Percentiles rank a stretch among this genome's conserved stretches.
Evolutionary conservation across 2,888 invertebrate genomes (phyloP).

Genomic region (Sturmia bella): DNA sequence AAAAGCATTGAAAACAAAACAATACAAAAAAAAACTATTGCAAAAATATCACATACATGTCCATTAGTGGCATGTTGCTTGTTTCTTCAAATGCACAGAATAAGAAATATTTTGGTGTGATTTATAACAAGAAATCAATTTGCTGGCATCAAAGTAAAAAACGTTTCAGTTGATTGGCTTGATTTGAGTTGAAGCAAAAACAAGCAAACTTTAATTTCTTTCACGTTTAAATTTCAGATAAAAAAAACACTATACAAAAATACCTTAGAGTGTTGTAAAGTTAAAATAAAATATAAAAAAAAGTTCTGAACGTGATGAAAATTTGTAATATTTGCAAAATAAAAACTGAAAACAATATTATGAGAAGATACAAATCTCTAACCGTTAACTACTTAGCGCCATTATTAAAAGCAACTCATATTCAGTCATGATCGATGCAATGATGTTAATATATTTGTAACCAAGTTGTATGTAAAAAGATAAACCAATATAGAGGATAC

Average conservation of each 20-base stretch:
- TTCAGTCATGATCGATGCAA: too few species aligned
- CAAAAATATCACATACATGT: constrained; percentile 53
- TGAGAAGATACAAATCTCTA: constrained; percentile 13
- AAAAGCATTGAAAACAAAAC: constrained; percentile 2
- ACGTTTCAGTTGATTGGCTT: constrained; percentile 45
- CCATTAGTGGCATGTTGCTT: constrained; percentile 58
- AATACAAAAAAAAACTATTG: constrained; percentile 3
- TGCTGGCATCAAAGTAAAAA: constrained; percentile 46
- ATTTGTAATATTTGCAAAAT: constrained; percentile 34
- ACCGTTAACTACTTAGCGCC: constrained; percentile 41
- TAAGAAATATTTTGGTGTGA: constrained; percentile 63
- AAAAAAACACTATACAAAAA: constrained; percentile 27
- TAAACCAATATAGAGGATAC: too few species aligned
- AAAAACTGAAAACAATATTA: constrained; percentile 1
- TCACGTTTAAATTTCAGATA: constrained; percentile 27
- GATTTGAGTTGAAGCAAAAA: constrained; percentile 30
- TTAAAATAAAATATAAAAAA: constrained; percentile 27
- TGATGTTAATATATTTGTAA: too few species aligned
- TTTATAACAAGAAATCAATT: constrained; percentile 68
- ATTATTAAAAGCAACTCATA: not conserved
- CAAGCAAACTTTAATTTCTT: constrained; percentile 57
- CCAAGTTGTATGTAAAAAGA: too few species aligned
- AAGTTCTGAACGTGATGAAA: constrained; percentile 51
- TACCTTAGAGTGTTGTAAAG: constrained; percentile 56
- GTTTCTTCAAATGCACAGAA: constrained; percentile 41